Evolutionary conservation across 2,113 vertebrate genomes (phyloP), one percentile per base, ranked within the genome.

Genomic region (Tauraco erythrolophus): DNA sequence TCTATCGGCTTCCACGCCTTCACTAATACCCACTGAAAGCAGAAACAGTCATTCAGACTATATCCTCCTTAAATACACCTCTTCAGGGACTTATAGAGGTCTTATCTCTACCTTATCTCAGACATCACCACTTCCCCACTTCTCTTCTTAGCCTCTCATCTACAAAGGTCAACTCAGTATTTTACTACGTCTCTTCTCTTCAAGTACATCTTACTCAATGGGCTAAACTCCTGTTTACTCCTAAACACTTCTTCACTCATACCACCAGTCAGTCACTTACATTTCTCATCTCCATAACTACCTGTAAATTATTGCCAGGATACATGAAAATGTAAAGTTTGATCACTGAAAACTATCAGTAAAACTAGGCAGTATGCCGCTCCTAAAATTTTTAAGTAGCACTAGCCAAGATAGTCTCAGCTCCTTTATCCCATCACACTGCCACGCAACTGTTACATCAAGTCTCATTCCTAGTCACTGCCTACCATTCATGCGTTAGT

Each of bases 211-310:
- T 51, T 46, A 43, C 4, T 58, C 15, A 68, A 7, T 28, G 21
- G 91, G 22, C 6, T 25, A 83, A 94, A 72, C n/a, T 57, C 45
- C 46, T 74, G 7, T 53, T 84, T 62, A 75, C 6, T 50, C 27
- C 64, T 71, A 17, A 97, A 58, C 14, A 43, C 19, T 51, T 74
- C 31, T 83, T 84, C 11, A 25, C 5, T 81, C 11, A 45, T 65
- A 51, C 19, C 33, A 86, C 22, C 33, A 25, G 57, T 46, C 19
- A 86, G 24, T 7, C 23, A 82, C 12, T 87, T 74, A 79, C 3
- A 91, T 96, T 95, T 89, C 79, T 46, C 45, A 76, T 83, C 81
- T 79, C 74, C 35, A 28, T 79, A 93, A 89, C n/a, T 60, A 78
- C n/a, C 84, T 58, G 46, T 64, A 61, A 74, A 62, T 33, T 94